Base-by-base conservation (phyloP, 2,113 vertebrate species). In the Procapra przewalskii region DNA sequence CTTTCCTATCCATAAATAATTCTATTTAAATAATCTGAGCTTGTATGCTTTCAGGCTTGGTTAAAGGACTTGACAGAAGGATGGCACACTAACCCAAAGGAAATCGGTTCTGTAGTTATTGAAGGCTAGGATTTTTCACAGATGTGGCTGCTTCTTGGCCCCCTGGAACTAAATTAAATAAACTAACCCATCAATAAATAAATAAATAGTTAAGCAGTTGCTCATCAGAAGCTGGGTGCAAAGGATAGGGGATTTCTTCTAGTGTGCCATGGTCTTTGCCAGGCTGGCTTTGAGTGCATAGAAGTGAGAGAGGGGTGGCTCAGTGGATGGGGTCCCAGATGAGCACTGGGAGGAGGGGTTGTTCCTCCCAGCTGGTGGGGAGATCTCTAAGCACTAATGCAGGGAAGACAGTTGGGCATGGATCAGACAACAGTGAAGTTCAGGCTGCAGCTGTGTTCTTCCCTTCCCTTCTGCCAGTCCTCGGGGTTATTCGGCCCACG, bases 81-180 rank as follows among this genome's bases (percentile, higher is more conserved):
- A 60, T 13, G 29, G 29, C 1, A 15, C 14, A 55, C 14, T 29
- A 71, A 52, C 33, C 27, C 55, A 89, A 29, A 81, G 83, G 40
- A 75, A 88, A 87, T 81, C 25, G 16, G 81, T 75, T 93, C 23
- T 67, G 43, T 48, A 88, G 91, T 31, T 62, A 43, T 14, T 62
- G 43, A 96, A 90, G 15, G 55, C 23, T 43, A 19, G 54, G 33
- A 9, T 81, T 54, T 67, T 87, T 95, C 54, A n/a, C 25, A 83
- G 81, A 33, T 11, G 50, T 1, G 9, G 81, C 52, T 85, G 64
- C 64, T 57, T 88, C 55, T 54, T 82, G 55, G 9, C 12, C 36
- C 33, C 14, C 50, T 60, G 93, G 83, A 94, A 71, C 67, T 88
- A 82, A 85, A 87, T 98, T 97, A 98, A 98, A 95, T 98, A 98